Percentiles rank a stretch among this genome's conserved stretches.
phyloP scores from a whole-genome alignment of 2,113 vertebrate genomes.

The Chionis minor region DNA sequence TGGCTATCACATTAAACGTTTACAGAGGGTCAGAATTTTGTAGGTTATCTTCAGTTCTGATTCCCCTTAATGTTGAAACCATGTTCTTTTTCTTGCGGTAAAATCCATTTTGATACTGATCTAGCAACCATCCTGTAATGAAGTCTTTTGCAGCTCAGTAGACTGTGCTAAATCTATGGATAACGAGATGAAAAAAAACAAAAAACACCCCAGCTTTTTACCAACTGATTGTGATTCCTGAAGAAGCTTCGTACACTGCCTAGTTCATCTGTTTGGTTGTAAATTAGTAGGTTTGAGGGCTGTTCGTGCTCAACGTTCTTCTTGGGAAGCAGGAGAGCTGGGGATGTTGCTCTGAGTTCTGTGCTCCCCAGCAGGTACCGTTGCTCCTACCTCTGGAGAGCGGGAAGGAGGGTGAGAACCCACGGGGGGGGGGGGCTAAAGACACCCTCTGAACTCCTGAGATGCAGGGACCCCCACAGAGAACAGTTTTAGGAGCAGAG shows the following conservation, averaged over 20 bases:
- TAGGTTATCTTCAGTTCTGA: background rate
- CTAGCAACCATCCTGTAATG: background rate
- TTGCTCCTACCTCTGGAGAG: background rate
- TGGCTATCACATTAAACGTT: background rate
- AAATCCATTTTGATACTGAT: background rate
- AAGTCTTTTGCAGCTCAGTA: background rate
- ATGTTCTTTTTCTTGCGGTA: background rate
- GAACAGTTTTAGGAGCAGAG: background rate
- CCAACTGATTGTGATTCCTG: background rate
- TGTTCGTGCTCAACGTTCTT: background rate
- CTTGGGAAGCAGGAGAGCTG: background rate
- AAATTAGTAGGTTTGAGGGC: background rate
- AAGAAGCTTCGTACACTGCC: background rate
- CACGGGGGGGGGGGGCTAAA: background rate
- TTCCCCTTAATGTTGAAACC: background rate
- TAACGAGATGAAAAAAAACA: background rate
- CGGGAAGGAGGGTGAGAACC: background rate
- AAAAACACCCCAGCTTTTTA: background rate
- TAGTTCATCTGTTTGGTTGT: background rate
- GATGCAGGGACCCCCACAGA: background rate
- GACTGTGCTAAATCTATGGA: background rate
- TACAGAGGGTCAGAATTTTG: background rate
- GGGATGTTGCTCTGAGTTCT: background rate
- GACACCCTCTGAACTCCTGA: background rate
- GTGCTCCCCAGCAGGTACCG: background rate